A percentile compares a stretch with the other conserved stretches of the same genome.
phyloP scores from a whole-genome alignment of 1,140 invertebrate genomes.

The Ectropis grisescens region DNA sequence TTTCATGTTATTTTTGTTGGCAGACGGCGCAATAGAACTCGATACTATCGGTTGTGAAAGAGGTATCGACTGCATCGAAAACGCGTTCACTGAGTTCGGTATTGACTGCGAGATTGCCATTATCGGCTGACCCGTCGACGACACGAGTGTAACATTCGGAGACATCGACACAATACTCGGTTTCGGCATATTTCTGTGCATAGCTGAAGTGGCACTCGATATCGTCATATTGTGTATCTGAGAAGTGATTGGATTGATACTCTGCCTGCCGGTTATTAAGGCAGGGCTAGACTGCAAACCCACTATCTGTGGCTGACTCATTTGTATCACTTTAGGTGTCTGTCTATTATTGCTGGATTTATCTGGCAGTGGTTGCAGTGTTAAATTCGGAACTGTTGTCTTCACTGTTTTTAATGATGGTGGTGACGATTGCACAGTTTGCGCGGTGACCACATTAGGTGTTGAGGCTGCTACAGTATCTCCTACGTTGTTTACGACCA shows the following conservation, averaged over 20 bases:
- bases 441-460: conserved; percentile 49
- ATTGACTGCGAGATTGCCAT: conserved; percentile 61
- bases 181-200: conserved; percentile 45
- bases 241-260: conserved; percentile 56
- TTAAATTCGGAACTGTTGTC: conserved; percentile 56
- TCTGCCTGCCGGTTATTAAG: conserved; percentile 37
- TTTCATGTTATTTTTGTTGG: conserved; percentile 45
- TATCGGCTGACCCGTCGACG: conserved; percentile 52
- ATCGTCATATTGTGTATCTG: conserved; percentile 58
- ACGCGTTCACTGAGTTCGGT: conserved; percentile 45
- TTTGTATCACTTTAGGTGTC: conserved; percentile 56
- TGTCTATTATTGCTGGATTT: conserved; percentile 52
- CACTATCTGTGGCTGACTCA: conserved; percentile 33
- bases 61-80: conserved; percentile 56
- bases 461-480: conserved; percentile 46
- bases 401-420: conserved; percentile 56
- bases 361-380: conserved; percentile 62
- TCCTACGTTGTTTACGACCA: conserved; percentile 77
- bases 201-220: conserved; percentile 37
- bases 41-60: conserved; percentile 59
- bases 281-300: conserved; percentile 32
- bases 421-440: conserved; percentile 46
- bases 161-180: conserved; percentile 47
- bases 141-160: conserved; percentile 52
- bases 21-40: conserved; percentile 52